These are phyloP conservation scores for Nemopilema nomurai DNA, from an alignment of 30 jellyfish, hydroid and myxozoan species.

Conservation along the genomic window DNA sequence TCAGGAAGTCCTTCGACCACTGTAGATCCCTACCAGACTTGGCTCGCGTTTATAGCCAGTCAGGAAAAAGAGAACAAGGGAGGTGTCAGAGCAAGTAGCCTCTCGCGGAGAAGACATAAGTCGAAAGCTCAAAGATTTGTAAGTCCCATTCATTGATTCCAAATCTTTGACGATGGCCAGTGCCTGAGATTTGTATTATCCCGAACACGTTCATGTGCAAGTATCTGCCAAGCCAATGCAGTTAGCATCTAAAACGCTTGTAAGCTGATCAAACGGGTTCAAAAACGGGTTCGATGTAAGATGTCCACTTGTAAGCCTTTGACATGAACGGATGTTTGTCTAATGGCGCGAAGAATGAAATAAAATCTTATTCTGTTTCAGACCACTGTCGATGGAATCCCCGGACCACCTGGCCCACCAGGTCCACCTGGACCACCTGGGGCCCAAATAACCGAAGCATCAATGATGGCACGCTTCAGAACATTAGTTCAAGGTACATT, in stretches of 20 bases:
- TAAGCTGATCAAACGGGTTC: too few relatives aligned
- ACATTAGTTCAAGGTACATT: conserved; percentile 81
- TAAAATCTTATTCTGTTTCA: conserved; percentile 3
- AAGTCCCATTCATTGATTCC: conserved; percentile 2
- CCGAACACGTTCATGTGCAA: not conserved
- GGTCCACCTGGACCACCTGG: conserved; percentile 97
- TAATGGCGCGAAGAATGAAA: too few relatives aligned
- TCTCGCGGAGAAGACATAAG: conserved; percentile 31
- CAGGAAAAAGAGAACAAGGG: conserved; percentile 45
- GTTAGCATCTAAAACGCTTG: not conserved
- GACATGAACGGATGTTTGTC: too few relatives aligned
- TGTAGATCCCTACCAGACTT: conserved; percentile 72
- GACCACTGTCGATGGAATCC: conserved; percentile 82
- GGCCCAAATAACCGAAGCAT: conserved; percentile 84
- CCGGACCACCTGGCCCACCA: conserved; percentile 97
- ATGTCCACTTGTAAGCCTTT: too few relatives aligned
- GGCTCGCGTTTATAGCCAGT: conserved; percentile 75
- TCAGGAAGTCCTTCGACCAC: conserved; percentile 27
- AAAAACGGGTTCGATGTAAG: too few relatives aligned
- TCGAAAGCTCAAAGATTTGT: conserved; percentile 48
- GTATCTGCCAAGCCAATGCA: not conserved
- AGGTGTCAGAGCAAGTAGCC: conserved; percentile 6
- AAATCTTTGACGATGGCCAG: not conserved
- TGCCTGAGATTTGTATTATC: not conserved
- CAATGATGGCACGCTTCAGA: conserved; percentile 93